A percentile compares a stretch with the other conserved stretches of the same genome.
Evolutionary conservation across 2,888 invertebrate genomes (phyloP).

Genomic region (Furcula furcula): DNA sequence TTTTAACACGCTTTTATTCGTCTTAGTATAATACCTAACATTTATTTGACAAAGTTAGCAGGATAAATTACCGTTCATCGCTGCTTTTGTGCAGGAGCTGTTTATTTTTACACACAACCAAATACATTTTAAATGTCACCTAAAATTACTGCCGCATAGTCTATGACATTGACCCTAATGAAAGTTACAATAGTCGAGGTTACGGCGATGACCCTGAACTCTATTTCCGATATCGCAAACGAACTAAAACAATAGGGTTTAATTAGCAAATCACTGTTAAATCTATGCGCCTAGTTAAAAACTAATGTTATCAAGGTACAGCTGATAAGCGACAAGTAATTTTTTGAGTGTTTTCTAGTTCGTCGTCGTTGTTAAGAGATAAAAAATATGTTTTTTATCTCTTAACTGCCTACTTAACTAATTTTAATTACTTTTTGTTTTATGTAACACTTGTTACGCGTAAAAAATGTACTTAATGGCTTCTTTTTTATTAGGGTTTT

Average conservation of each 20-base stretch:
- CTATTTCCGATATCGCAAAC: background rate
- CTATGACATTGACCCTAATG: background rate
- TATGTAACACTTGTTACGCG: slow-evolving; percentile 7
- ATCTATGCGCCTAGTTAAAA: background rate
- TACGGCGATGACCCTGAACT: background rate
- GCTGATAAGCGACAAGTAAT: slow-evolving; percentile 5
- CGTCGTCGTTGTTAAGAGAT: too few relatives aligned
- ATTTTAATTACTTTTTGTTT: slow-evolving; percentile 29
- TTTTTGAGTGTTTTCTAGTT: slow-evolving; percentile 17
- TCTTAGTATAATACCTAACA: too few relatives aligned
- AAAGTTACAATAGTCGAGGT: background rate
- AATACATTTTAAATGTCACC: background rate
- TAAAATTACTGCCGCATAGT: background rate
- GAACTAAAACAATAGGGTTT: too few relatives aligned
- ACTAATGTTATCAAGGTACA: slow-evolving; percentile 21
- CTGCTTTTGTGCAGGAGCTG: too few relatives aligned
- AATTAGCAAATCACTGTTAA: too few relatives aligned
- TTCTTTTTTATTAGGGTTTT: background rate
- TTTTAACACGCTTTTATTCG: too few relatives aligned
- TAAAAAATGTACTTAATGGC: slow-evolving; percentile 8
- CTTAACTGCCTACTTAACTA: slow-evolving; percentile 22
- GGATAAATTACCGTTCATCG: too few relatives aligned
- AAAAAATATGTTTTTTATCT: too few relatives aligned
- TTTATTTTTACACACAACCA: too few relatives aligned
- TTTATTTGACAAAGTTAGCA: too few relatives aligned